These are phyloP conservation scores for Phaethornis superciliosus DNA, from an alignment of 2,113 vertebrate species.

Conservation along the genomic window DNA sequence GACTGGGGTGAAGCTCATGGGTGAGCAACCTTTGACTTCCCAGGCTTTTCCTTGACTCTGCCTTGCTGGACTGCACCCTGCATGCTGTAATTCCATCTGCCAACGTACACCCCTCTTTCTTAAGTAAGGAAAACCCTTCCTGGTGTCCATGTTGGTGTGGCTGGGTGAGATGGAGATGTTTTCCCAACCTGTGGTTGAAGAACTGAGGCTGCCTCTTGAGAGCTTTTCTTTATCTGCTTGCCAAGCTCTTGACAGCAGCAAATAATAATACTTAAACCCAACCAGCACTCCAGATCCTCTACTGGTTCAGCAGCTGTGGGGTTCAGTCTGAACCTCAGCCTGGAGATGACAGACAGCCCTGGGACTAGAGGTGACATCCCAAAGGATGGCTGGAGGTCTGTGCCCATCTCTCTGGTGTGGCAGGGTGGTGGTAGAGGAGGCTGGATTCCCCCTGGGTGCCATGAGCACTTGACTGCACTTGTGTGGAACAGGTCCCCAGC, in stretches of 20 bases:
- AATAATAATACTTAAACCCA: neutral
- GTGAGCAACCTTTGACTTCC: neutral
- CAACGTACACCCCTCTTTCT: accelerated
- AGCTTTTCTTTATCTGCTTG: neutral
- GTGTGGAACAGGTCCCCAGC: accelerated
- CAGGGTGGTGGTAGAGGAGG: neutral
- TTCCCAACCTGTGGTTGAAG: neutral
- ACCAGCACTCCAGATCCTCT: neutral
- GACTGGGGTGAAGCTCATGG: accelerated
- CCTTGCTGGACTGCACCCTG: neutral
- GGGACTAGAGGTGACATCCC: neutral
- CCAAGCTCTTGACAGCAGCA: neutral
- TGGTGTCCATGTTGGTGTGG: neutral
- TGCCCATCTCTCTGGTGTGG: accelerated
- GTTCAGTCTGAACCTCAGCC: neutral
- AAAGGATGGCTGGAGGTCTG: neutral
- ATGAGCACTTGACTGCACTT: accelerated
- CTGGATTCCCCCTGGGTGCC: neutral
- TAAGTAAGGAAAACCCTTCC: neutral
- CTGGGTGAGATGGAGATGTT: neutral
- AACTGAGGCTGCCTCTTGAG: neutral
- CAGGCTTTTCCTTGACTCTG: neutral
- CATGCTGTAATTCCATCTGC: neutral
- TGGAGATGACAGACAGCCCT: neutral
- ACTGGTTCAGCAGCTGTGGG: neutral